Evolutionary conservation across 2,888 invertebrate genomes (phyloP).

Genomic region (Merodon equestris): DNA sequence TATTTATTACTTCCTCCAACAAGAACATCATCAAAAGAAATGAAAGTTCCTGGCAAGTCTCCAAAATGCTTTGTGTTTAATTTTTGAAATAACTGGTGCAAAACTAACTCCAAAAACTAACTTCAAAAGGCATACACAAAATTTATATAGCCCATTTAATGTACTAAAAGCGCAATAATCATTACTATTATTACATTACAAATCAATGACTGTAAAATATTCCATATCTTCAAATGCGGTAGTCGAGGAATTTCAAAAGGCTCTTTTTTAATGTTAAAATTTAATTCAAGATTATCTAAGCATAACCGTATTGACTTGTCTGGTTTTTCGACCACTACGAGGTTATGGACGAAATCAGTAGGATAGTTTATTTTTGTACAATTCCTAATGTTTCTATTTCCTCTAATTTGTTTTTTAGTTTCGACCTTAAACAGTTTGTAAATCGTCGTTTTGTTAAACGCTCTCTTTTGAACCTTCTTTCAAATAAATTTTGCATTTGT

Average conservation of each 20-base stretch:
- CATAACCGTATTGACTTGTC: slow-evolving; percentile 41
- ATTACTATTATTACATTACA: slow-evolving; percentile 31
- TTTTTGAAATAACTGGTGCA: slow-evolving; percentile 26
- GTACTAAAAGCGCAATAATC: slow-evolving; percentile 46
- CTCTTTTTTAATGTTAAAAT: slow-evolving; percentile 30
- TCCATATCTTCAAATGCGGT: slow-evolving; percentile 23
- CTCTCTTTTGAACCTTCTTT: slow-evolving; percentile 9
- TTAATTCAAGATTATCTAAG: slow-evolving; percentile 29
- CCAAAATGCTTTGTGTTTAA: slow-evolving; percentile 17
- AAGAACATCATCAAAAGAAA: slow-evolving; percentile 38
- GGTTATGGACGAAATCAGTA: slow-evolving; percentile 79
- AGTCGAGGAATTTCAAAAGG: neutral
- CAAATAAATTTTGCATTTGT: slow-evolving; percentile 18
- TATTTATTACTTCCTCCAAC: slow-evolving; percentile 1
- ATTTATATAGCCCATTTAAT: slow-evolving; percentile 22
- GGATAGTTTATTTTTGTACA: slow-evolving; percentile 14
- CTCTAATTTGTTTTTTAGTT: slow-evolving; percentile 8
- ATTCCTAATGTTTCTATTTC: slow-evolving; percentile 21
- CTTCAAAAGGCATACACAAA: too few species aligned
- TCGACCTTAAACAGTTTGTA: slow-evolving; percentile 14
- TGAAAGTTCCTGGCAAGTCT: slow-evolving; percentile 8
- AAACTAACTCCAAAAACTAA: slow-evolving; percentile 39
- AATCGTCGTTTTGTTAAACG: slow-evolving; percentile 15
- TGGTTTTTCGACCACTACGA: slow-evolving; percentile 35
- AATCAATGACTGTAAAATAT: slow-evolving; percentile 35